These are phyloP conservation scores for Halcyon senegalensis DNA, from an alignment of 2,113 vertebrate genomes.

Conservation along the genomic window DNA sequence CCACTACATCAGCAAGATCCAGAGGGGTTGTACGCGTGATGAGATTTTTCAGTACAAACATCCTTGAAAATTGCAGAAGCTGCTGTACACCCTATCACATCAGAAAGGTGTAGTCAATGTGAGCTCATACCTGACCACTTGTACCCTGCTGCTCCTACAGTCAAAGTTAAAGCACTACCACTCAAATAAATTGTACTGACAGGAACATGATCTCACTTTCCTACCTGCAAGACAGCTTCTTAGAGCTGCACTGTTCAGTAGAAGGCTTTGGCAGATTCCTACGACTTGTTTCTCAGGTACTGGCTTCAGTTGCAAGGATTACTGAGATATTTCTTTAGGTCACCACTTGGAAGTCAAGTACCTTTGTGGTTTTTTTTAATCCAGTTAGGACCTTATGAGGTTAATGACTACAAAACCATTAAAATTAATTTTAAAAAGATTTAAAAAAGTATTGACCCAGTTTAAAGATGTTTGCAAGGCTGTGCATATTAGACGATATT, in stretches of 20 bases:
- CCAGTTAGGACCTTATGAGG: neutral
- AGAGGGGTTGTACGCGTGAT: neutral
- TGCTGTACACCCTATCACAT: neutral
- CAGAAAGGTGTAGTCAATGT: neutral
- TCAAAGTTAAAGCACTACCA: neutral
- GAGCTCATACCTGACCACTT: neutral
- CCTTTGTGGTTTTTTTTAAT: neutral
- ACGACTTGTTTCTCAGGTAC: neutral
- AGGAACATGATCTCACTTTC: neutral
- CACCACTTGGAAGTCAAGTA: neutral
- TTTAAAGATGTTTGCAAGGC: neutral
- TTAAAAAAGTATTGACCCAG: neutral
- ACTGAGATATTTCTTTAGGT: neutral
- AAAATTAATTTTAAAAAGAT: neutral
- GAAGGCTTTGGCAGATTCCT: neutral
- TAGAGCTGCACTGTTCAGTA: neutral
- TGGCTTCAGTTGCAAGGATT: neutral
- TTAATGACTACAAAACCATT: neutral
- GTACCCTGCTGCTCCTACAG: neutral
- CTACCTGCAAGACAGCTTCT: neutral
- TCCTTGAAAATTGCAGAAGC: neutral
- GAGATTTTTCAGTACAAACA: neutral
- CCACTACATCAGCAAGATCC: neutral
- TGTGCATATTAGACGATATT: accelerated
- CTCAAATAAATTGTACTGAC: neutral